phyloP scores from a whole-genome alignment of 2,113 vertebrate species.

The Kryptolebias marmoratus region DNA sequence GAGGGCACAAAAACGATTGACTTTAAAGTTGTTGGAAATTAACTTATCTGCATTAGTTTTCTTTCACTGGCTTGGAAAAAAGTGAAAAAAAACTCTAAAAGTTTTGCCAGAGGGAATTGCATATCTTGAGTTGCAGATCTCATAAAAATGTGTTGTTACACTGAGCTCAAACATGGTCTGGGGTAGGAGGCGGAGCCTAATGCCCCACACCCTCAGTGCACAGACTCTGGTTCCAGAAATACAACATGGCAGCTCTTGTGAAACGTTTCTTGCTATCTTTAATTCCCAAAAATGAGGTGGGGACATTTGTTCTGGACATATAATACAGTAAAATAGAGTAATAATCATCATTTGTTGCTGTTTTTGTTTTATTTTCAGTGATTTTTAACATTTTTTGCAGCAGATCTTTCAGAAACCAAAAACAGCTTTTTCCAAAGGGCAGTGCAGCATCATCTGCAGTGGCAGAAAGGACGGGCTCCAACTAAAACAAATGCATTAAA shows the following conservation, averaged over 20 bases:
- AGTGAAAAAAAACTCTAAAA: not conserved
- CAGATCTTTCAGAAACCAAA: not conserved
- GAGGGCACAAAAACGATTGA: not conserved
- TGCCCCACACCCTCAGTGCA: too few species aligned
- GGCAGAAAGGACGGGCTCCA: not conserved
- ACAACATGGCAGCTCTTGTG: too few species aligned
- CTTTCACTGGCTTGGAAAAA: not conserved
- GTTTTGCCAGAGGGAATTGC: not conserved
- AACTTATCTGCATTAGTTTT: not conserved
- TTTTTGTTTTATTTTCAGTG: too few species aligned
- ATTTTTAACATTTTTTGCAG: not conserved
- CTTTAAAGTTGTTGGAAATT: not conserved
- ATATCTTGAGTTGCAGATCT: too few species aligned
- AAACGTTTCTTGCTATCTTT: too few species aligned
- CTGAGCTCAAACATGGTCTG: too few species aligned
- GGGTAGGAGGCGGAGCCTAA: too few species aligned
- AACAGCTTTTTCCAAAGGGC: not conserved
- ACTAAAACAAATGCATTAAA: constrained; percentile 28
- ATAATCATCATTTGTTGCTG: too few species aligned
- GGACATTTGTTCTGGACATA: too few species aligned
- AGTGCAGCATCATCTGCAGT: not conserved
- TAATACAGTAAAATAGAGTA: too few species aligned
- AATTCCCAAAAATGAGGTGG: too few species aligned
- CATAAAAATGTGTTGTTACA: not conserved
- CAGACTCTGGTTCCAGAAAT: too few species aligned